Evolutionary conservation across 2,888 invertebrate species (phyloP).

Genomic region (Itoplectis maculator): DNA sequence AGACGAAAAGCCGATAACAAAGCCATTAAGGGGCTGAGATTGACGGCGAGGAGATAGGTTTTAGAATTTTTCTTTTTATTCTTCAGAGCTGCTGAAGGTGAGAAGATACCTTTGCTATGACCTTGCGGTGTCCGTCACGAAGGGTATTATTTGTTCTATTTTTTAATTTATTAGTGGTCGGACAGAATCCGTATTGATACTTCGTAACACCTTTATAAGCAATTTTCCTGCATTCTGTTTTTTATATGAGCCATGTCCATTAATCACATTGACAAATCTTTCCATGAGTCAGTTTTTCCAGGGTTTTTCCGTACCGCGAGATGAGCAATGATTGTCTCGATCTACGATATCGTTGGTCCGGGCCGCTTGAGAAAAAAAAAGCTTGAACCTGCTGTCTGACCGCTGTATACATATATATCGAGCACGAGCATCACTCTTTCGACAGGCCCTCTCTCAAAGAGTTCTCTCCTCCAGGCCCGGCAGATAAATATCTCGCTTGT

Average conservation of each 20-base stretch:
- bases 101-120: no score
- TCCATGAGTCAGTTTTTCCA: not conserved
- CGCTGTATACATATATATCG: not conserved
- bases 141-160: no score
- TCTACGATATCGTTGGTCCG: slow-evolving; percentile 5
- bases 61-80: no score
- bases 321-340: not conserved
- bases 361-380: not conserved
- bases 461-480: not conserved
- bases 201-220: not conserved
- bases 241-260: not conserved
- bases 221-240: not conserved
- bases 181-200: no score
- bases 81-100: no score
- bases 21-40: not conserved
- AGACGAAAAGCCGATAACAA: not conserved
- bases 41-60: not conserved
- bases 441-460: slow-evolving; percentile 16
- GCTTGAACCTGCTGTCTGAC: not conserved
- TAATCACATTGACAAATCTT: not conserved
- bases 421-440: slow-evolving; percentile 15
- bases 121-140: no score
- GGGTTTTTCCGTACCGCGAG: not conserved
- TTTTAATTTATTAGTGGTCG: no score
- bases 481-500: slow-evolving; percentile 11